A percentile compares a stretch with the other conserved stretches of the same genome.
These are phyloP conservation scores for Rhombomys opimus DNA, from an alignment of 2,113 vertebrate species.

Conservation along the genomic window DNA sequence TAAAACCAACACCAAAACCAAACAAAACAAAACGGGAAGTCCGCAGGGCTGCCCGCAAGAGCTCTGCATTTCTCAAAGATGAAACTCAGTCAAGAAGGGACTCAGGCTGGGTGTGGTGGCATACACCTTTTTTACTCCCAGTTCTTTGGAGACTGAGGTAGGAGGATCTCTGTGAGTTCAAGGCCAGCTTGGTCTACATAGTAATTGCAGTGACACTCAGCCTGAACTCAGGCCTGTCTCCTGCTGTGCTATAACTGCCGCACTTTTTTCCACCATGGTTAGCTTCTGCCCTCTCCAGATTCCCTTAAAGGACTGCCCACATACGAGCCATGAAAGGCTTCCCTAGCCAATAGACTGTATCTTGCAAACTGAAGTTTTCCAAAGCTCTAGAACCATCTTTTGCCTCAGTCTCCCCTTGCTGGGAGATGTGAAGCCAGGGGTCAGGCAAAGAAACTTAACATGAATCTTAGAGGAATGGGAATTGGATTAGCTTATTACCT, in stretches of 20 bases:
- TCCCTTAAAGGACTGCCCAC: neutral
- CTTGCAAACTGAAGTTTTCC: slow-evolving; percentile 14
- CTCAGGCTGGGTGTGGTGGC: neutral
- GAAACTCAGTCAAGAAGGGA: neutral
- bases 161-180: neutral
- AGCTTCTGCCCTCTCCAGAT: neutral
- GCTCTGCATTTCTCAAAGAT: neutral
- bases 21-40: neutral
- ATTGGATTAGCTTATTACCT: neutral
- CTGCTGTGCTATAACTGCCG: neutral
- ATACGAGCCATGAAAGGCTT: neutral
- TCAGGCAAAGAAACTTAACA: neutral
- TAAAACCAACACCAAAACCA: neutral
- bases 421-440: neutral
- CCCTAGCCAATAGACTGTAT: neutral
- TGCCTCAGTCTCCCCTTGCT: neutral
- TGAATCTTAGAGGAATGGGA: neutral
- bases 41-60: neutral
- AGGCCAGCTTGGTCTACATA: neutral
- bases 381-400: neutral
- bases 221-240: neutral
- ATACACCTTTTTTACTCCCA: neutral
- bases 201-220: neutral
- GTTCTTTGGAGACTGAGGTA: neutral
- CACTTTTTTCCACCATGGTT: neutral